These are phyloP conservation scores for Drosophila anomalipes DNA, from an alignment of 2,888 invertebrate genomes.

Conservation along the genomic window DNA sequence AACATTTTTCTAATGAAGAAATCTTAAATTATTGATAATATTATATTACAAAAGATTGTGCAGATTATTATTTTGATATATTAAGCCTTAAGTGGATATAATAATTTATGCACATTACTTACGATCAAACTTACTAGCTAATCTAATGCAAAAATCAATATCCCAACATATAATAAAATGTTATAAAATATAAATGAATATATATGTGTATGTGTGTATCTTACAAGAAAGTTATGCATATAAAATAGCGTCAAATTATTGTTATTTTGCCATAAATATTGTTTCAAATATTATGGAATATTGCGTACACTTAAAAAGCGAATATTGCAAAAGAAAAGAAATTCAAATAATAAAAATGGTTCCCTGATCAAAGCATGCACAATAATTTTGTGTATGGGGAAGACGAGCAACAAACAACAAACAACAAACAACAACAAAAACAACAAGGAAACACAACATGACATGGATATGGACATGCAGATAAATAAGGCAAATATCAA, in stretches of 20 bases:
- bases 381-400: neutral
- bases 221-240: slow-evolving; percentile 20
- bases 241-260: slow-evolving; percentile 47
- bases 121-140: neutral
- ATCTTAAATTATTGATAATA: neutral
- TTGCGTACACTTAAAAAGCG: slow-evolving; percentile 4
- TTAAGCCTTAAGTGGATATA: neutral
- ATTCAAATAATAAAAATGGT: neutral
- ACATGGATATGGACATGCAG: slow-evolving; percentile 10
- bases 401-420: neutral
- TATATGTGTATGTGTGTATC: neutral
- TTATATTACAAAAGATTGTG: neutral
- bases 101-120: slow-evolving; percentile 1
- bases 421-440: neutral
- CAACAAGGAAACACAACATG: slow-evolving; percentile 8
- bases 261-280: slow-evolving; percentile 6
- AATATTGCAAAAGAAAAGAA: slow-evolving; percentile 10
- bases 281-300: neutral
- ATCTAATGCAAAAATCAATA: slow-evolving; percentile 2
- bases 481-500: slow-evolving; percentile 25
- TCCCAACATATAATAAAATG: neutral
- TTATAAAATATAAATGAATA: slow-evolving; percentile 2
- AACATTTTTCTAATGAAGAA: neutral
- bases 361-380: neutral
- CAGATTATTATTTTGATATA: neutral